Conservation (phyloP, 2,797 vertebrate genomes). For the Gymnothorax reevesii region DNA sequence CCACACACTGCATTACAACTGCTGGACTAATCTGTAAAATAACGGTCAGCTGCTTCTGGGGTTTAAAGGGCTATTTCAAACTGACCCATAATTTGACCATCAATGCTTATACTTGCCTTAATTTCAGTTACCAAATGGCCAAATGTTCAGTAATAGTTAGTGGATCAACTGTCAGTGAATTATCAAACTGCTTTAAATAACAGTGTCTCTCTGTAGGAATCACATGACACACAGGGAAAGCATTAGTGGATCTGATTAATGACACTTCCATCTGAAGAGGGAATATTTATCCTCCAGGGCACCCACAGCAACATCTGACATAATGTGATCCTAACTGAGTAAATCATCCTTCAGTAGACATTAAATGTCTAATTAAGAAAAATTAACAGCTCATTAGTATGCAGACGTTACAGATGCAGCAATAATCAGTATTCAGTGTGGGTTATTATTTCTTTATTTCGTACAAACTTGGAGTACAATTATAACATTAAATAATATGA, state of each 20-base stretch:
- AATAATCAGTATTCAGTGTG: not conserved
- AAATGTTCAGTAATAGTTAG: not conserved
- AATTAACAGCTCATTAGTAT: not conserved
- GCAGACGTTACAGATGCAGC: not conserved
- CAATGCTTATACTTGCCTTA: not conserved
- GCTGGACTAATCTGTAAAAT: not conserved
- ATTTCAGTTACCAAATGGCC: not conserved
- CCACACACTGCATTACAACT: not conserved
- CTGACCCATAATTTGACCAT: not conserved
- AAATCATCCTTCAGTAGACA: conserved; percentile 10
- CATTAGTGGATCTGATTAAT: not conserved
- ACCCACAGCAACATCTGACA: not conserved
- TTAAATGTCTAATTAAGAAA: not conserved
- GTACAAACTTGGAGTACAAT: too few species aligned
- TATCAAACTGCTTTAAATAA: not conserved
- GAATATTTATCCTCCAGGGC: not conserved
- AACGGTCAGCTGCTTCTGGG: not conserved
- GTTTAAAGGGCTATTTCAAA: not conserved
- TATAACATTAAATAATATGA: too few species aligned
- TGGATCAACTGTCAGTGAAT: not conserved
- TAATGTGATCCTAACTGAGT: not conserved
- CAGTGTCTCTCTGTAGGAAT: not conserved
- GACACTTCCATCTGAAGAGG: not conserved
- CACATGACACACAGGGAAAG: not conserved
- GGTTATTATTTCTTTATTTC: too few species aligned